Conservation (phyloP, 1,140 invertebrate genomes). For the Eriosoma lanigerum region DNA sequence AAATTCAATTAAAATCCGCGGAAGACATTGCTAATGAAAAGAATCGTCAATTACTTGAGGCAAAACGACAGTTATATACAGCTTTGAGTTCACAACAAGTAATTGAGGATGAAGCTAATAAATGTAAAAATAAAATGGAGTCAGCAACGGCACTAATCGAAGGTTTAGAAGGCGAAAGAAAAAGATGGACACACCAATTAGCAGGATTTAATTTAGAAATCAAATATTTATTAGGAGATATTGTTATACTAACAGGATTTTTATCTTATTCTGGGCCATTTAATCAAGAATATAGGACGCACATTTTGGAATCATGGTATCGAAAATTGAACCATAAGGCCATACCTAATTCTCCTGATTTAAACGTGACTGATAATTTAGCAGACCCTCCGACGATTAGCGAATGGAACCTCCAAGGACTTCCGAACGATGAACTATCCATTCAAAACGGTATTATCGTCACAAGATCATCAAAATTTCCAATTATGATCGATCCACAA, state of each 20-base stretch:
- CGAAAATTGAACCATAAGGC: slow-evolving; percentile 65
- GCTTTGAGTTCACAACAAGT: slow-evolving; percentile 71
- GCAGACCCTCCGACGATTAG: slow-evolving; percentile 78
- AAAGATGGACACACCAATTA: slow-evolving; percentile 78
- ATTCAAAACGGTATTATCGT: slow-evolving; percentile 90
- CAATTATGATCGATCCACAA: slow-evolving; percentile 90
- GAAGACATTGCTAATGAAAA: slow-evolving; percentile 81
- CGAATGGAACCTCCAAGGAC: slow-evolving; percentile 53
- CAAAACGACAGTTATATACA: slow-evolving; percentile 75
- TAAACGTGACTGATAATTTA: slow-evolving; percentile 72
- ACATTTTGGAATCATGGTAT: slow-evolving; percentile 69
- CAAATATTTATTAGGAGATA: slow-evolving; percentile 82
- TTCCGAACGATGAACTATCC: slow-evolving; percentile 86
- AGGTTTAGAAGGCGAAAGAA: slow-evolving; percentile 86
- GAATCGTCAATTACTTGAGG: slow-evolving; percentile 68
- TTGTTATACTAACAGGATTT: slow-evolving; percentile 82
- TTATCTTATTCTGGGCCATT: slow-evolving; percentile 88
- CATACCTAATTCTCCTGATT: slow-evolving; percentile 77
- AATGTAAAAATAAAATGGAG: slow-evolving; percentile 83
- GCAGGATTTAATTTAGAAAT: slow-evolving; percentile 73
- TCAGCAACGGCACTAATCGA: slow-evolving; percentile 82
- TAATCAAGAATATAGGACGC: slow-evolving; percentile 56
- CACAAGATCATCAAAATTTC: slow-evolving; percentile 76
- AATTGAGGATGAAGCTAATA: slow-evolving; percentile 78
- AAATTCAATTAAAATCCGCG: slow-evolving; percentile 74